These are phyloP conservation scores for Spea hammondii DNA, from an alignment of 2,797 vertebrate genomes.

Conservation along the genomic window DNA sequence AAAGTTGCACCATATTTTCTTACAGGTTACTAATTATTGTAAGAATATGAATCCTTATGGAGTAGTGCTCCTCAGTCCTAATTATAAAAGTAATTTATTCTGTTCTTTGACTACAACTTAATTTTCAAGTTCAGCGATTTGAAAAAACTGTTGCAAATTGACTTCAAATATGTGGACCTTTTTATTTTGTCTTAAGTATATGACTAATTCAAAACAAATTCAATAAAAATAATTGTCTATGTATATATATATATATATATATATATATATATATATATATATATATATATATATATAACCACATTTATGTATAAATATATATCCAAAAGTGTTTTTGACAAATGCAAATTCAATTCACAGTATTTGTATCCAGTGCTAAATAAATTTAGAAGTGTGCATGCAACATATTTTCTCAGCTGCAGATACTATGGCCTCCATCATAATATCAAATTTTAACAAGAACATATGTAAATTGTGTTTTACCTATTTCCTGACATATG, in stretches of 20 bases:
- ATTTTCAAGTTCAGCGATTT: constrained; percentile 51
- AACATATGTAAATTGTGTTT: no score
- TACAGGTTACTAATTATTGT: constrained; percentile 26
- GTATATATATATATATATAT: constrained; percentile 7
- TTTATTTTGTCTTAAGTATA: constrained; percentile 40
- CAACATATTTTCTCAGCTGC: no score
- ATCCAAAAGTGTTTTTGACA: no score
- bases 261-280: neutral
- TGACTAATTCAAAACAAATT: constrained; percentile 48
- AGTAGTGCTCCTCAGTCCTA: constrained; percentile 39
- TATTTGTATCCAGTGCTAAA: no score
- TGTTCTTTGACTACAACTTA: constrained; percentile 42
- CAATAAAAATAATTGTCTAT: constrained; percentile 10
- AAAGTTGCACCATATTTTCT: constrained; percentile 12
- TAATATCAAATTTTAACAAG: no score
- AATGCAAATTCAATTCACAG: no score
- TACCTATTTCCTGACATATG: no score
- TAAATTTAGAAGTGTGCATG: no score
- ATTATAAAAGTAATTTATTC: constrained; percentile 52
- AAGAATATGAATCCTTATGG: constrained; percentile 38
- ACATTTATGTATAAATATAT: no score
- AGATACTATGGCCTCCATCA: no score
- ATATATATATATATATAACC: no score
- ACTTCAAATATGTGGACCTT: constrained; percentile 41
- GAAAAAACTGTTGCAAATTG: constrained; percentile 40